Evolutionary conservation across 2,888 invertebrate genomes (phyloP).

Genomic region (Heliconius charithonia): DNA sequence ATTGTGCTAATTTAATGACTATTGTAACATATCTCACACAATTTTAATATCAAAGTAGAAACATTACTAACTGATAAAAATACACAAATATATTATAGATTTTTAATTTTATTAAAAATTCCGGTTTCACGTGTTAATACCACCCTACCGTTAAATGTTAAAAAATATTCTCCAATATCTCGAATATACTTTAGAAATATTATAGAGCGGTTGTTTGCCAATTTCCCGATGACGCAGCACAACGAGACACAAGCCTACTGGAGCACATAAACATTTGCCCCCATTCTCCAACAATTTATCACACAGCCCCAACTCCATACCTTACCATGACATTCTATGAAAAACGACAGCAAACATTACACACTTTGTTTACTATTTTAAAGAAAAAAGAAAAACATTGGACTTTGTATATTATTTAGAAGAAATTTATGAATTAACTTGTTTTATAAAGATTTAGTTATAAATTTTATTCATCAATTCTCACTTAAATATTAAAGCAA

Average conservation of each 20-base stretch:
- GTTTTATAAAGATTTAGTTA: background rate
- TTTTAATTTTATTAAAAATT: background rate
- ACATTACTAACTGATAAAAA: too few relatives aligned
- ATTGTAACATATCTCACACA: background rate
- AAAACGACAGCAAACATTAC: slow-evolving; percentile 53
- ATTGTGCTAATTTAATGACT: background rate
- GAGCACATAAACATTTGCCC: slow-evolving; percentile 72
- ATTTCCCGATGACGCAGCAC: slow-evolving; percentile 74
- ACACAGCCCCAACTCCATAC: slow-evolving; percentile 62
- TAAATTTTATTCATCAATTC: background rate
- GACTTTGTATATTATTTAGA: slow-evolving; percentile 53
- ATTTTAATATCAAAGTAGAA: too few relatives aligned
- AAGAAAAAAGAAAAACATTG: slow-evolving; percentile 40
- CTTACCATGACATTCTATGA: slow-evolving; percentile 60
- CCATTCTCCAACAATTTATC: slow-evolving; percentile 44
- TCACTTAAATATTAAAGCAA: background rate
- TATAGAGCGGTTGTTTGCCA: slow-evolving; percentile 71
- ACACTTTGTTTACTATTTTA: slow-evolving; percentile 53
- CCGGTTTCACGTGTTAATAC: background rate
- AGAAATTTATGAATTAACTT: background rate
- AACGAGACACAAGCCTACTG: slow-evolving; percentile 68
- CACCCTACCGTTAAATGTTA: background rate
- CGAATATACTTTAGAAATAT: slow-evolving; percentile 1
- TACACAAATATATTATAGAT: background rate
- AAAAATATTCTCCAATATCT: background rate